phyloP scores from a whole-genome alignment of 2,888 invertebrate species.

The Cylindroiulus punctatus region DNA sequence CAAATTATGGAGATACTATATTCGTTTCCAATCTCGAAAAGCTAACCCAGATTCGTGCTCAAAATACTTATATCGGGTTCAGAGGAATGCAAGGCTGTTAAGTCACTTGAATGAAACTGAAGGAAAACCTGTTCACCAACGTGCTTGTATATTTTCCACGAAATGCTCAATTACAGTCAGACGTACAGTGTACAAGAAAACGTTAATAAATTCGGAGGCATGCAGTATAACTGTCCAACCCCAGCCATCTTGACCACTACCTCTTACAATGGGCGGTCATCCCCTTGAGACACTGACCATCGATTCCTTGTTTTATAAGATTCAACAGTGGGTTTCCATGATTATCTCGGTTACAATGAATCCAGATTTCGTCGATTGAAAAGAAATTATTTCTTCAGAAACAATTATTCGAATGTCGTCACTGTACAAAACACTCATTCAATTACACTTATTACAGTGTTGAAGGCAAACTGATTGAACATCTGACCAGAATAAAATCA shows the following conservation, averaged over 20 bases:
- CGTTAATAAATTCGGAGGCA: not conserved
- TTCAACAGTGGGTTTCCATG: not conserved
- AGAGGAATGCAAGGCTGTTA: slow-evolving; percentile 19
- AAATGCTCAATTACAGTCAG: not conserved
- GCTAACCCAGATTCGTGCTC: slow-evolving; percentile 45
- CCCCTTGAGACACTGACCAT: not conserved
- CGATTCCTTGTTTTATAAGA: not conserved
- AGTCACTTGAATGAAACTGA: slow-evolving; percentile 39
- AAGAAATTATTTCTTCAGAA: too few species aligned
- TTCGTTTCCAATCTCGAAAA: slow-evolving; percentile 7
- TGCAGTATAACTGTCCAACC: not conserved
- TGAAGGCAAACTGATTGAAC: too few species aligned
- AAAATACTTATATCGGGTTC: slow-evolving; percentile 9
- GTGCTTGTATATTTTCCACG: not conserved
- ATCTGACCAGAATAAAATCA: too few species aligned
- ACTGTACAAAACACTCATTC: too few species aligned
- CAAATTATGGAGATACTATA: slow-evolving; percentile 16
- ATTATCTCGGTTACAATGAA: not conserved
- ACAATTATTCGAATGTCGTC: too few species aligned
- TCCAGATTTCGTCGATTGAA: too few species aligned
- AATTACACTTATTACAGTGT: too few species aligned
- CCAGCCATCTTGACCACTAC: not conserved
- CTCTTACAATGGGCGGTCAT: not conserved
- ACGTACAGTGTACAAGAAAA: not conserved
- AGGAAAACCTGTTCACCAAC: slow-evolving; percentile 30